phyloP scores from a whole-genome alignment of 1,140 invertebrate species.

The Drosophila gunungcola region DNA sequence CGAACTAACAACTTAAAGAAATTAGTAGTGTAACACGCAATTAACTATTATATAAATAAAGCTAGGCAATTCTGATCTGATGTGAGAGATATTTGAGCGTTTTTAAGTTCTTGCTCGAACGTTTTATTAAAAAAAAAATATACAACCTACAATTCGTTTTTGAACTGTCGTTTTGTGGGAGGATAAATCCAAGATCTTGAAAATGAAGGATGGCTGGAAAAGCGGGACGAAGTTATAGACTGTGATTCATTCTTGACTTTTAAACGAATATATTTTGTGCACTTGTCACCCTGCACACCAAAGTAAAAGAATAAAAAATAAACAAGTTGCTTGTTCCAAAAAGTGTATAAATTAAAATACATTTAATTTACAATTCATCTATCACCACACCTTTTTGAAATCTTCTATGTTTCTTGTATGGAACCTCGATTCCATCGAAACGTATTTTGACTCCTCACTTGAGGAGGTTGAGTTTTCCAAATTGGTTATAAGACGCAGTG shows the following conservation, averaged over 20 bases:
- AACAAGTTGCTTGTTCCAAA: too few relatives aligned
- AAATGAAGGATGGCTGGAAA: too few relatives aligned
- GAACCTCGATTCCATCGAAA: not conserved
- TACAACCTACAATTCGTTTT: conserved; percentile 54
- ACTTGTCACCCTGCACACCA: too few relatives aligned
- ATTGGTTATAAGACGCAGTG: conserved; percentile 5
- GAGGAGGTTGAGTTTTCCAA: not conserved
- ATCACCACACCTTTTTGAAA: conserved; percentile 4
- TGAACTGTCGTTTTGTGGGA: conserved; percentile 38
- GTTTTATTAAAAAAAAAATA: conserved; percentile 66
- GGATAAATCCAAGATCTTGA: too few relatives aligned
- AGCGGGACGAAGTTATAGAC: too few relatives aligned
- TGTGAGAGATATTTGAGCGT: conserved; percentile 61
- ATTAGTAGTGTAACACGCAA: conserved; percentile 78
- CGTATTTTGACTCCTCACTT: not conserved
- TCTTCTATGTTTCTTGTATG: not conserved
- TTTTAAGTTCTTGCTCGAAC: conserved; percentile 61
- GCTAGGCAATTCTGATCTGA: conserved; percentile 69
- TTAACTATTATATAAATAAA: conserved; percentile 78
- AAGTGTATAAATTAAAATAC: not conserved
- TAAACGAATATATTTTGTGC: too few relatives aligned
- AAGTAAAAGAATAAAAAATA: not conserved
- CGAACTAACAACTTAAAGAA: conserved; percentile 68
- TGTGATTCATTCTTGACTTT: too few relatives aligned
- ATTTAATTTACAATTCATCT: not conserved